These are phyloP conservation scores for Solenodon paradoxus DNA, from an alignment of 2,113 vertebrate genomes.

Conservation along the genomic window DNA sequence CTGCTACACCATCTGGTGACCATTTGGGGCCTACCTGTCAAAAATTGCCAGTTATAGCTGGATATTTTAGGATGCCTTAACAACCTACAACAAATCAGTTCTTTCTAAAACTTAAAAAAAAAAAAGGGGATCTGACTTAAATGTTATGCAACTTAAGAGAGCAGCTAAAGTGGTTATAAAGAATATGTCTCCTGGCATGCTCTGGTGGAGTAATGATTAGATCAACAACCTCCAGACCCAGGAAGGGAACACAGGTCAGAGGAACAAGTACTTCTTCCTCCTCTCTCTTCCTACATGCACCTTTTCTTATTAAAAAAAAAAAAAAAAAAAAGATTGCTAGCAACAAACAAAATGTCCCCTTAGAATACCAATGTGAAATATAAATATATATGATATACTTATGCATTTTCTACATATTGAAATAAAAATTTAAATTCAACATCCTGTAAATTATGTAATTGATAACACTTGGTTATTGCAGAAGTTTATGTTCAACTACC, in stretches of 20 bases:
- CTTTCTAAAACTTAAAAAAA: neutral
- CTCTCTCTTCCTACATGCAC: no score
- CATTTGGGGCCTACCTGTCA: neutral
- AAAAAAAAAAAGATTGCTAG: no score
- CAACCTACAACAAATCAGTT: neutral
- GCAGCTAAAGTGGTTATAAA: neutral
- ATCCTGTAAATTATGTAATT: neutral
- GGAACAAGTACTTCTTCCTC: no score
- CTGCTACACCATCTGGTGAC: neutral
- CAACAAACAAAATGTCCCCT: neutral
- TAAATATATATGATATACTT: neutral
- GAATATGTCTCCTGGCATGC: no score
- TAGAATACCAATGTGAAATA: neutral
- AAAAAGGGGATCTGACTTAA: neutral
- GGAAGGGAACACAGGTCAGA: no score
- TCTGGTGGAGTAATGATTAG: no score
- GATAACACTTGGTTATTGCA: neutral
- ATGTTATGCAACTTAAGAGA: neutral
- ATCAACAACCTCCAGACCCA: no score
- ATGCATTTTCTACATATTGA: neutral
- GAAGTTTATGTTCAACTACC: neutral
- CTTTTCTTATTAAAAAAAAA: no score
- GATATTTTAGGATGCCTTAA: constrained; percentile 13
- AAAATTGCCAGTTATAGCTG: neutral
- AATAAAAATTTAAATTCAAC: neutral